Evolutionary conservation across 2,888 invertebrate genomes (phyloP), one percentile per base, ranked within the genome.

Genomic region (Sclerodermus sp.): DNA sequence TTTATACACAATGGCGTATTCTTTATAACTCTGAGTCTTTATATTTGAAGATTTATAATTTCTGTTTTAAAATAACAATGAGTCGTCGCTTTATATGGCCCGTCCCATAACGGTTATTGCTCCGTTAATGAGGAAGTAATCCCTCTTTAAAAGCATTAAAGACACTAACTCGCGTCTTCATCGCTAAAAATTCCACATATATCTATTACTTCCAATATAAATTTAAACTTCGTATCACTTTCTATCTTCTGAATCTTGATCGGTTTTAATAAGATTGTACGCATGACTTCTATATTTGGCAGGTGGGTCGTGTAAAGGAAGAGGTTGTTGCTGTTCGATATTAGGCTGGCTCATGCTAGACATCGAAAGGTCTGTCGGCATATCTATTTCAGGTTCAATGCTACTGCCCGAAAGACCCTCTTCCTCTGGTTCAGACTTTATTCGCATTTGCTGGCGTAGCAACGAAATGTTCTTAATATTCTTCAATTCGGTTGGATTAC

Each of bases 391-490:
- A 47, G 75, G 70, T 47, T 77, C 77, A 36, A 72, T 65, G 34
- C 65, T 62, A 48, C 62, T 66, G 42, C 64, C 62, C 23, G 62
- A 50, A 41, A 71, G 54, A 2, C 62, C 63, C n/a, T 74, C 77
- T 43, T 74, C 74, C 50, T 75, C 75, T 3, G 74, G 77, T 47
- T 77, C 77, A 9, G 74, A 72, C 49, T 77, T 77, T 66, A 77
- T 77, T 54, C 76, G 67, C 86, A 88, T 87, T 77, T 88, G 89
- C 76, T 93, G 93, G 42, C 93, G 83, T 62, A 95, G 80, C 53
- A 93, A 80, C 8, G 93, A 93, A 68, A 94, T 93, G 76, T 94
- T 94, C 78, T 94, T 94, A 60, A 96, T 95, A 78, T 91, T 94
- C 74, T 95, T 95, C 68, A 96, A 82, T 80, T 94, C 95, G 34